Conservation (phyloP, 2,797 vertebrate genomes). For the Lagodon rhomboides region DNA sequence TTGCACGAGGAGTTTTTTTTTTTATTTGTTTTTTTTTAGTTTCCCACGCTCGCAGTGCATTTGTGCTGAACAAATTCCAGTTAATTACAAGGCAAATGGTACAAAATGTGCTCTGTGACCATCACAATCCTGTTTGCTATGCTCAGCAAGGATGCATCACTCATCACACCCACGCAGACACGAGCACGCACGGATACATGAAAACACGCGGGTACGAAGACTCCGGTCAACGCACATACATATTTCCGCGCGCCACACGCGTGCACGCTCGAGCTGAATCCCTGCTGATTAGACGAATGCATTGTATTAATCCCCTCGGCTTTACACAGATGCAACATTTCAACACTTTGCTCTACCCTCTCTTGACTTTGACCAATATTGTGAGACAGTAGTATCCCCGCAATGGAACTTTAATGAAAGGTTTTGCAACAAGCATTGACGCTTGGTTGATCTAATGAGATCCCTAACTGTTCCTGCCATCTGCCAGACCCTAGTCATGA, state of each 20-base stretch:
- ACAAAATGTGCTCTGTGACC: slow-evolving; percentile 85
- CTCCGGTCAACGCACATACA: slow-evolving; percentile 45
- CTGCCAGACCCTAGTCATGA: slow-evolving; percentile 88
- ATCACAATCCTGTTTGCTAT: slow-evolving; percentile 84
- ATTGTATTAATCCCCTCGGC: slow-evolving; percentile 59
- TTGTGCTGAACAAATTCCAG: slow-evolving; percentile 86
- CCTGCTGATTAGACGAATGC: slow-evolving; percentile 60
- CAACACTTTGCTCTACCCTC: slow-evolving; percentile 80
- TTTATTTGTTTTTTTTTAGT: slow-evolving; percentile 66
- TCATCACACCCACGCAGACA: slow-evolving; percentile 79
- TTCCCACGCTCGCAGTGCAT: slow-evolving; percentile 77
- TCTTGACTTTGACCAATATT: slow-evolving; percentile 85
- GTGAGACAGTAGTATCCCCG: slow-evolving; percentile 76
- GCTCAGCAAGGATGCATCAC: slow-evolving; percentile 80
- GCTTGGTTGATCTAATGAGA: slow-evolving; percentile 90
- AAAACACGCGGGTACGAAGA: slow-evolving; percentile 67
- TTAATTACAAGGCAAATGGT: slow-evolving; percentile 87
- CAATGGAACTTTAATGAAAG: slow-evolving; percentile 89
- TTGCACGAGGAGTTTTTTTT: slow-evolving; percentile 69
- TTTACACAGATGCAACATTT: slow-evolving; percentile 63
- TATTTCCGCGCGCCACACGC: slow-evolving; percentile 32
- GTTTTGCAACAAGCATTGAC: slow-evolving; percentile 83
- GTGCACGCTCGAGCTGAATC: slow-evolving; percentile 27
- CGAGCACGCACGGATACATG: slow-evolving; percentile 56
- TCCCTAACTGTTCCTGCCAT: slow-evolving; percentile 90